Conservation (phyloP, 2,113 vertebrate species). For the Thomomys bottae region DNA sequence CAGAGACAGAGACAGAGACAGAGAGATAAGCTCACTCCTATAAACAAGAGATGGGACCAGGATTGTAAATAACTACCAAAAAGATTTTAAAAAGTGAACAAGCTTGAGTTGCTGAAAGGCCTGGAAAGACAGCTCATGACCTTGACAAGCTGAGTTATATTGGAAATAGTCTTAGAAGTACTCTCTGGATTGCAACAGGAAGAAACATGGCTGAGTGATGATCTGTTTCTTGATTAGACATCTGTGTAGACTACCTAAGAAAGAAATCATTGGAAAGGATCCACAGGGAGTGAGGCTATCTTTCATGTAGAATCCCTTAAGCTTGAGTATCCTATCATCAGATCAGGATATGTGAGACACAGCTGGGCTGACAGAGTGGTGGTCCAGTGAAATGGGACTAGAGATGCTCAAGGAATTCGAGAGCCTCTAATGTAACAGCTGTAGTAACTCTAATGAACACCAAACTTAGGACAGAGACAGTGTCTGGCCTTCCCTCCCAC, state of each 20-base stretch:
- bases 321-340: neutral
- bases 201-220: neutral
- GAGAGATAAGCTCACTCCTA: neutral
- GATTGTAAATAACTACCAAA: neutral
- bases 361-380: neutral
- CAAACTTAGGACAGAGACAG: neutral
- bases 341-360: neutral
- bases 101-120: neutral
- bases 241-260: neutral
- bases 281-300: neutral
- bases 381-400: neutral
- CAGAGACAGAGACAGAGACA: too few relatives aligned
- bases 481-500: neutral
- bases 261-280: neutral
- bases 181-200: neutral
- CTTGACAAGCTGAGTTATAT: neutral
- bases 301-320: neutral
- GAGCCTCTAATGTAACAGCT: neutral
- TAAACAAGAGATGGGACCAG: neutral
- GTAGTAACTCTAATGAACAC: neutral
- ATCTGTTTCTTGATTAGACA: neutral
- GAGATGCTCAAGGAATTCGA: neutral
- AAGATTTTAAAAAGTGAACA: neutral
- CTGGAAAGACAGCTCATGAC: neutral
- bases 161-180: too few relatives aligned